These are phyloP conservation scores for Drosophila algonquin DNA, from an alignment of 2,888 invertebrate species.

Conservation along the genomic window DNA sequence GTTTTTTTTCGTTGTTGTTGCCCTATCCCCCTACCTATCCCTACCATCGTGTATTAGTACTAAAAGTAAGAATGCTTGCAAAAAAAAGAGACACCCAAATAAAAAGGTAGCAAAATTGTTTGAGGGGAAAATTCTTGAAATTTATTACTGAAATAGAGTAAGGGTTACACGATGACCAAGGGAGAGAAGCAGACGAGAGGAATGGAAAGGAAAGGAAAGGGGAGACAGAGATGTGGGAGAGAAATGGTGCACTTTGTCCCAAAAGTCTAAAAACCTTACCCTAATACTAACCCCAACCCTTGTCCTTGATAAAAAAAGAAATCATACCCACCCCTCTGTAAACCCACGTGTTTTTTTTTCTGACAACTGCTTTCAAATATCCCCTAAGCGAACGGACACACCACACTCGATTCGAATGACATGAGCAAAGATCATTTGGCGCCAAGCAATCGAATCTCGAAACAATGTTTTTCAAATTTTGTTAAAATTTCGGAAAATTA, in stretches of 20 bases:
- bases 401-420: no score
- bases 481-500: no score
- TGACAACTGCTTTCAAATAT: no score
- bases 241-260: no score
- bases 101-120: constrained; percentile 46
- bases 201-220: background rate
- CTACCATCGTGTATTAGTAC: constrained; percentile 37
- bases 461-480: no score
- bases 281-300: background rate
- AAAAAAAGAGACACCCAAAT: constrained; percentile 9
- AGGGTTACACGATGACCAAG: background rate
- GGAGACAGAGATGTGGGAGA: background rate
- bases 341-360: no score
- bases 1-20: constrained; percentile 4
- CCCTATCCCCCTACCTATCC: background rate
- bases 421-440: no score
- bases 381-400: no score
- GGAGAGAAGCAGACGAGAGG: no score
- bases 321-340: no score
- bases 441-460: no score
- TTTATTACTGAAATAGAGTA: constrained; percentile 45
- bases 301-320: background rate
- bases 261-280: background rate
- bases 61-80: constrained; percentile 37
- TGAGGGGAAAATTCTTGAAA: constrained; percentile 51